phyloP scores from a whole-genome alignment of 23 tunicate genomes.

The Phallusia fumigata region DNA sequence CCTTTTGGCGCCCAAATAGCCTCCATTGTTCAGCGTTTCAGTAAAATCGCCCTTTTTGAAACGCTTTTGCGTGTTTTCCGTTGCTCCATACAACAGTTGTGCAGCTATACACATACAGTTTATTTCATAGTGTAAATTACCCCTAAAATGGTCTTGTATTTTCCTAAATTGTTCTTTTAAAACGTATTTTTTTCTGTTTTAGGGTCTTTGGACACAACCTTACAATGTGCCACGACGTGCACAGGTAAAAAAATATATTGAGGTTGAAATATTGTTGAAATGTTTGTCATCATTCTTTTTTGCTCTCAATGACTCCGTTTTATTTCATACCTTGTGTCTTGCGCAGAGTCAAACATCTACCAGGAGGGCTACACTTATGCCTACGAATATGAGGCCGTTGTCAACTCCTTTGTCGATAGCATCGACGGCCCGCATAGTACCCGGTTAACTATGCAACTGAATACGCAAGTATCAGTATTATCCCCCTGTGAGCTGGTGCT shows the following conservation, averaged over 20 bases:
- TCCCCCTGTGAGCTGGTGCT: slow-evolving; percentile 48
- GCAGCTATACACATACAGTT: too few species aligned
- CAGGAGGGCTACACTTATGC: slow-evolving; percentile 46
- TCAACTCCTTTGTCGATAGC: slow-evolving; percentile 28
- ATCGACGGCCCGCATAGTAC: slow-evolving; percentile 1
- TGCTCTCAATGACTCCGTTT: too few species aligned
- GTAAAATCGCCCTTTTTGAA: background rate
- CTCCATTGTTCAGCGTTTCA: background rate
- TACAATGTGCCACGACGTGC: slow-evolving; percentile 58
- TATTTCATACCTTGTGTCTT: background rate
- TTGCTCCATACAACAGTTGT: too few species aligned
- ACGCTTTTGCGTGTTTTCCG: background rate
- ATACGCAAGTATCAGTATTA: slow-evolving; percentile 17
- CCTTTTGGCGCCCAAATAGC: background rate
- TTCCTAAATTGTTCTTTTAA: too few species aligned
- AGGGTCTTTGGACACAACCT: slow-evolving; percentile 56
- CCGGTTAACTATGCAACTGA: slow-evolving; percentile 19
- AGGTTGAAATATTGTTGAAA: too few species aligned
- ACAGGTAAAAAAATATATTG: slow-evolving; percentile 35
- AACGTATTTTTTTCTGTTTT: background rate
- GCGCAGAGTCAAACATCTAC: background rate
- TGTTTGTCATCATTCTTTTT: too few species aligned
- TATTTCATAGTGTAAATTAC: too few species aligned
- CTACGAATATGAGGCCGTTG: slow-evolving; percentile 49
- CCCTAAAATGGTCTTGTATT: too few species aligned